Evolutionary conservation across 2,888 invertebrate genomes (phyloP), one percentile per base, ranked within the genome.

Genomic region (Norana najaformis): DNA sequence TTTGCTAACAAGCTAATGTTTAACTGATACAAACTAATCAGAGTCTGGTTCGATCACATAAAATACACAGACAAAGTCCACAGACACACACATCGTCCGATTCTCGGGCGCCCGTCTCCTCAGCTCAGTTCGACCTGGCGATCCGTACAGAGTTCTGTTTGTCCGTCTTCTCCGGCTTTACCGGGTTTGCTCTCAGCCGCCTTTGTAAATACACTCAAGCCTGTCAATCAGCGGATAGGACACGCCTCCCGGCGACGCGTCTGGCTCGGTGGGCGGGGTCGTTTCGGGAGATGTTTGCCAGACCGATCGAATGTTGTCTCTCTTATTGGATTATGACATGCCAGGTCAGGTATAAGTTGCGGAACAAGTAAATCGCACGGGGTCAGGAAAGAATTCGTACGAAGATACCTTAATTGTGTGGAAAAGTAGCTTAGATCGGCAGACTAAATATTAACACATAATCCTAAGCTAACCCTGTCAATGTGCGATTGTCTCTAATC

Each of bases 1-100:
- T 85, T 85, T 85, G 85, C 85, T 85, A 85, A 85, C 85, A 85
- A 85, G 85, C 85, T 36, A 85, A 85, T 85, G 85, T 85, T 85
- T 85, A 85, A 85, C 85, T 36, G 85, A 85, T 85, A 85, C 85
- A 85, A 85, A 85, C 85, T 85, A 85, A 85, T 85, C 85, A 85
- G 36, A 36, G 37, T 85, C 36, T 85, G 37, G 36, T 85, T 85
- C 85, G 85, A 85, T 85, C 85, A 37, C 85, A 85, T 85, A 85
- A 85, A 85, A 37, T 85, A 85, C 85, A 85, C 85, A 85, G 18
- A 23, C 85, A 35, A 37, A 69, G 69, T 69, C 36, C 85, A 85
- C 85, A 37, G 35, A 16, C 35, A 85, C 85, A 37, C 85, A 85
- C 85, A 85, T 35, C 36, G 36, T 23, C 85, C 30, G 69, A 30